These are phyloP conservation scores for Cyrtorhinus lividipennis DNA, from an alignment of 1,140 invertebrate genomes.

Conservation along the genomic window DNA sequence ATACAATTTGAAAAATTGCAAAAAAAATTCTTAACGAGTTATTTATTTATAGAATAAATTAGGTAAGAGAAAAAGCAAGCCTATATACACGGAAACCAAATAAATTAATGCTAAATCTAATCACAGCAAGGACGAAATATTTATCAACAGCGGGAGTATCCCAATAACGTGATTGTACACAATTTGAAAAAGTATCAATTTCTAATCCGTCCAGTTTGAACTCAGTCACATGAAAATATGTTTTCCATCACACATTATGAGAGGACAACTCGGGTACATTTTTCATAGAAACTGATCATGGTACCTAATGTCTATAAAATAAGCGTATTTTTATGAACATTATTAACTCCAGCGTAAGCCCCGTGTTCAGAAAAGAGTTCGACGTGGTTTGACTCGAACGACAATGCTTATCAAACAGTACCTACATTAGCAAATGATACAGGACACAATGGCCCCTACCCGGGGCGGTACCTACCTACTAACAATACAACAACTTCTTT, in stretches of 20 bases:
- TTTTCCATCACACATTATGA: background rate
- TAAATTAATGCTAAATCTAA: too few relatives aligned
- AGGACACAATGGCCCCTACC: background rate
- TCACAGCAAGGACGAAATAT: too few relatives aligned
- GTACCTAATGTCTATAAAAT: background rate
- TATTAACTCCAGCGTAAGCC: background rate
- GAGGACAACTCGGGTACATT: background rate
- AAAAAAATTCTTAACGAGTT: too few relatives aligned
- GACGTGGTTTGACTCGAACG: too few relatives aligned
- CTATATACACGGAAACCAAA: too few relatives aligned
- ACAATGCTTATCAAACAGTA: too few relatives aligned
- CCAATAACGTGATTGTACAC: background rate
- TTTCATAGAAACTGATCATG: background rate
- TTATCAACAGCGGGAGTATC: too few relatives aligned
- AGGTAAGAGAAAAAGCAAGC: too few relatives aligned
- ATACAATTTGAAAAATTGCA: too few relatives aligned
- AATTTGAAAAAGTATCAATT: background rate
- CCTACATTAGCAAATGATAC: background rate
- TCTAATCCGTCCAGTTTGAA: slow-evolving; percentile 4
- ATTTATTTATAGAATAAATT: too few relatives aligned
- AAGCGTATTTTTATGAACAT: background rate
- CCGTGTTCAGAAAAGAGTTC: background rate
- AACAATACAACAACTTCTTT: background rate
- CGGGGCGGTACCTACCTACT: background rate
- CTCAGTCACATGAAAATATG: background rate